Percentiles rank a stretch among this genome's conserved stretches.
These are phyloP conservation scores for Lepidonotus clava DNA, from an alignment of 2,888 invertebrate species.

Conservation along the genomic window DNA sequence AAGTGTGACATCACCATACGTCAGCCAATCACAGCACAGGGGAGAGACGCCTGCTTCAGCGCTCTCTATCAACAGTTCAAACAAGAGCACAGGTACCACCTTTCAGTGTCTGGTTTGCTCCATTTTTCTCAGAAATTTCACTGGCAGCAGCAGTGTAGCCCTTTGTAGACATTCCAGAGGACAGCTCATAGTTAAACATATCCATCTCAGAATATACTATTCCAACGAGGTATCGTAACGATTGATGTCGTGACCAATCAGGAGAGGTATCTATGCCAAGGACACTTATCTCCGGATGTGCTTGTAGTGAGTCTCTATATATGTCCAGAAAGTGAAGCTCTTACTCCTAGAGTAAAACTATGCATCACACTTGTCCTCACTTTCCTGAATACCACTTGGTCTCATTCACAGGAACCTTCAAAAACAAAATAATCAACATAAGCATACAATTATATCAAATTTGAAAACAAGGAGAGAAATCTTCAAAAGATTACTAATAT, in stretches of 20 bases:
- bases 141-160: too few relatives aligned
- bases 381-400: slow-evolving; percentile 9
- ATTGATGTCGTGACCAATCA: background rate
- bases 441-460: background rate
- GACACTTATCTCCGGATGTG: background rate
- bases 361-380: background rate
- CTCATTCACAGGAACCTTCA: slow-evolving; percentile 26
- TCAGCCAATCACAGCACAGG: too few relatives aligned
- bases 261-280: background rate
- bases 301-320: background rate
- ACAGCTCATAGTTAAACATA: too few relatives aligned
- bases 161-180: too few relatives aligned
- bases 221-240: too few relatives aligned
- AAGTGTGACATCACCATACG: background rate
- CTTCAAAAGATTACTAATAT: too few relatives aligned
- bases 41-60: too few relatives aligned
- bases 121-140: too few relatives aligned
- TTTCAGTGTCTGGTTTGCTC: too few relatives aligned
- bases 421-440: background rate
- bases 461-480: background rate
- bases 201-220: too few relatives aligned
- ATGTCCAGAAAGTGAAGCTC: background rate
- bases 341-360: background rate
- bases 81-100: too few relatives aligned
- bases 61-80: too few relatives aligned